Evolutionary conservation across 2,113 vertebrate species (phyloP).

Genomic region (Oryzias celebensis): DNA sequence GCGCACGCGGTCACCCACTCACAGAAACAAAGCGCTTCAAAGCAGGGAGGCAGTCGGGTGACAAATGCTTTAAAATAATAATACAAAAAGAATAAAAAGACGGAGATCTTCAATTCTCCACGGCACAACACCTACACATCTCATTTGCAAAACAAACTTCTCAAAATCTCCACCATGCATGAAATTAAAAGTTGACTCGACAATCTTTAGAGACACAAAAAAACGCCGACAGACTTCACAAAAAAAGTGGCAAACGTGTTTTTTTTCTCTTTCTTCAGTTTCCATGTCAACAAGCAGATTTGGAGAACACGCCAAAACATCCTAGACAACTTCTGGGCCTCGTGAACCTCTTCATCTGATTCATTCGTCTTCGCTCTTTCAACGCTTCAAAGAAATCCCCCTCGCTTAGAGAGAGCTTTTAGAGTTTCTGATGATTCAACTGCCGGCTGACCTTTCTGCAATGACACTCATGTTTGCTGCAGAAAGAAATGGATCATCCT

Average conservation of each 20-base stretch:
- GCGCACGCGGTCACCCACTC: constrained; percentile 4
- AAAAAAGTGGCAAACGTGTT: constrained; percentile 8
- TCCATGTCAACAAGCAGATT: constrained; percentile 53
- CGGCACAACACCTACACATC: neutral
- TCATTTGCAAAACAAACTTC: constrained; percentile 5
- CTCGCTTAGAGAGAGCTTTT: constrained; percentile 22
- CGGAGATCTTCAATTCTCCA: constrained; percentile 14
- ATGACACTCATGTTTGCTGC: constrained; percentile 29
- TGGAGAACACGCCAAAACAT: constrained; percentile 21
- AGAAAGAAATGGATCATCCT: constrained; percentile 35
- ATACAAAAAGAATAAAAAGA: neutral
- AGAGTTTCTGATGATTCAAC: constrained; percentile 37
- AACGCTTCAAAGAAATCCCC: constrained; percentile 6
- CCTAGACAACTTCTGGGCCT: constrained; percentile 17
- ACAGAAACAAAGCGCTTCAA: no score
- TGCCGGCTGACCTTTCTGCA: constrained; percentile 39
- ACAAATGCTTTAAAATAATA: neutral
- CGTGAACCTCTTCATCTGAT: neutral
- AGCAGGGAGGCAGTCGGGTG: neutral
- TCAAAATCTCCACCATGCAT: neutral
- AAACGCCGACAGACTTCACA: constrained; percentile 12
- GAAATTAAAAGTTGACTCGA: neutral
- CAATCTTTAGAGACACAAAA: constrained; percentile 7
- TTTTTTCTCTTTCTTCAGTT: constrained; percentile 45
- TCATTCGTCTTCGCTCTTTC: constrained; percentile 11